Conservation (phyloP, 2,797 vertebrate genomes). For the Coranthus polyacanthus region DNA sequence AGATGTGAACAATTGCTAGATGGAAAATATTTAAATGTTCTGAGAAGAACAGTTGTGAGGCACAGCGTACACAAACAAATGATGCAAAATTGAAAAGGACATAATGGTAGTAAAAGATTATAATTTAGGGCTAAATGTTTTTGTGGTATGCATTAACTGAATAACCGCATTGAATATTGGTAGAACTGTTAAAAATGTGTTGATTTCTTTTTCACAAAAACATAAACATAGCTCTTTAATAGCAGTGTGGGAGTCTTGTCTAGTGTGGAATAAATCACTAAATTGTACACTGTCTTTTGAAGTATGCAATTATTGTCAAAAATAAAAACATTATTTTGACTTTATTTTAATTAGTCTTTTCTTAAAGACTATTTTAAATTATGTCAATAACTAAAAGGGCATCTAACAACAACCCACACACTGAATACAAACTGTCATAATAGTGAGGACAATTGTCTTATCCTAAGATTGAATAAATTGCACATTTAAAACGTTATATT, state of each 20-base stretch:
- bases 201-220: conserved; percentile 19
- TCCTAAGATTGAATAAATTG: conserved; percentile 44
- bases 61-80: conserved; percentile 13
- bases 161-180: conserved; percentile 12
- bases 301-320: conserved; percentile 26
- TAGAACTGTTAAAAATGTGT: conserved; percentile 14
- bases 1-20: conserved; percentile 27
- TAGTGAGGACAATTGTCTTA: conserved; percentile 39
- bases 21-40: conserved; percentile 15
- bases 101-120: conserved; percentile 18
- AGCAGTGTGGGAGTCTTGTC: conserved; percentile 1
- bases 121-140: conserved; percentile 31
- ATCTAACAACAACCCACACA: conserved; percentile 48
- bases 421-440: conserved; percentile 44
- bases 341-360: conserved; percentile 61
- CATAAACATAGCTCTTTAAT: conserved; percentile 15
- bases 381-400: conserved; percentile 47
- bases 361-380: conserved; percentile 38
- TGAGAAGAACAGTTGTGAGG: conserved; percentile 28
- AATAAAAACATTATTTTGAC: conserved; percentile 20
- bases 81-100: not conserved
- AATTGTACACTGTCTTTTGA: conserved; percentile 4
- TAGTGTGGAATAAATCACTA: conserved; percentile 18
- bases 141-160: conserved; percentile 12
- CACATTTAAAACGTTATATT: conserved; percentile 3